phyloP scores from a whole-genome alignment of 2,797 vertebrate genomes.

The Tachyglossus aculeatus region DNA sequence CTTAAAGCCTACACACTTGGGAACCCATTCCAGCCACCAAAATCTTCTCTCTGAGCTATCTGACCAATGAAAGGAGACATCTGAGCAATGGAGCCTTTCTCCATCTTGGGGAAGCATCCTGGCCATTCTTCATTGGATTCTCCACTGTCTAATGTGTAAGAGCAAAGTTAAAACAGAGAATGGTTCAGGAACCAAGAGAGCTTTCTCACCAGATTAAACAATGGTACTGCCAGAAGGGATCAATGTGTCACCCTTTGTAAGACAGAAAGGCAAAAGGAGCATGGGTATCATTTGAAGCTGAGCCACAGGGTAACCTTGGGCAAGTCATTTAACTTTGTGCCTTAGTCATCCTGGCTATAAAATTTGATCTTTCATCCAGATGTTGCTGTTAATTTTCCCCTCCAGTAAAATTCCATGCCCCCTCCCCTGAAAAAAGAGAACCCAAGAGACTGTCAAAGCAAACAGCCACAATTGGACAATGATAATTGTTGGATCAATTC shows the following conservation, averaged over 20 bases:
- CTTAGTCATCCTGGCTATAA: no score
- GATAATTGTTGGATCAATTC: no score
- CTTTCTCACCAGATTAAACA: not conserved
- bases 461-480: no score
- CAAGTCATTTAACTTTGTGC: no score
- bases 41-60: slow-evolving; percentile 1
- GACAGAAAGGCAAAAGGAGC: not conserved
- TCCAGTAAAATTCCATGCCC: no score
- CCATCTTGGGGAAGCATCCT: not conserved
- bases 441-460: no score
- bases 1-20: not conserved
- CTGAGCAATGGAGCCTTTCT: no score
- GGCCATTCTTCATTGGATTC: not conserved
- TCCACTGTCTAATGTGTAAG: not conserved
- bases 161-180: not conserved
- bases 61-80: not conserved
- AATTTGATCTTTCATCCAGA: no score
- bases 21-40: not conserved
- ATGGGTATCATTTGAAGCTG: not conserved
- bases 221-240: slow-evolving; percentile 16
- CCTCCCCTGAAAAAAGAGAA: no score
- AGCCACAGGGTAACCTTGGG: slow-evolving; percentile 19
- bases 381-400: no score
- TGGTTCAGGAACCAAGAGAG: not conserved
- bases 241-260: slow-evolving; percentile 6